Evolutionary conservation across 2,888 invertebrate genomes (phyloP).

Genomic region (Drepanosiphum platanoidis): DNA sequence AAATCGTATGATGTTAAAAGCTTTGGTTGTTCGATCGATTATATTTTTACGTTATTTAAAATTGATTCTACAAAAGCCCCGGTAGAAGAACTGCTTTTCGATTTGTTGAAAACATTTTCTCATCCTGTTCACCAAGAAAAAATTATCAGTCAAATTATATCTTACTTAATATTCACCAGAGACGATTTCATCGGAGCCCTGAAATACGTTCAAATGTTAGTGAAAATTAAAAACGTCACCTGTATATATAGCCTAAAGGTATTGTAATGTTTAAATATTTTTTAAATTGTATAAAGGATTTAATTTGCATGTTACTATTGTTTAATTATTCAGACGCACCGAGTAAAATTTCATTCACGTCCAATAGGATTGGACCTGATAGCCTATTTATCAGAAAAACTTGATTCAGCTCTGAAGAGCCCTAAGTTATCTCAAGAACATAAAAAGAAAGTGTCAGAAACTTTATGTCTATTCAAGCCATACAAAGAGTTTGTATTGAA

Average conservation of each 20-base stretch:
- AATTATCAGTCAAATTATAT: slow-evolving; percentile 36
- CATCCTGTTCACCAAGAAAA: slow-evolving; percentile 43
- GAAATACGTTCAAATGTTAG: slow-evolving; percentile 10
- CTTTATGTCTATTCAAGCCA: neutral
- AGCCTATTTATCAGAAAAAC: neutral
- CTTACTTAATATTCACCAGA: slow-evolving; percentile 25
- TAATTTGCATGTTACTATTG: neutral
- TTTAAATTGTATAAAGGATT: too few species aligned
- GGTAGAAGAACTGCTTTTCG: slow-evolving; percentile 27
- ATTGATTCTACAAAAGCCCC: neutral
- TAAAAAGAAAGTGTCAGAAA: neutral
- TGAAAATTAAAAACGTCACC: slow-evolving; percentile 17
- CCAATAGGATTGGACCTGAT: neutral
- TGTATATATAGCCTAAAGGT: slow-evolving; percentile 14
- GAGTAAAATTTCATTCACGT: neutral
- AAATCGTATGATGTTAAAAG: slow-evolving; percentile 24
- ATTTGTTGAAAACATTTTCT: slow-evolving; percentile 41
- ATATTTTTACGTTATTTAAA: slow-evolving; percentile 25
- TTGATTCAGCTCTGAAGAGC: neutral
- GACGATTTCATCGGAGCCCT: slow-evolving; percentile 24
- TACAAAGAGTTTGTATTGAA: neutral
- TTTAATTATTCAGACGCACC: slow-evolving; percentile 19
- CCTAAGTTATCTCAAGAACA: neutral
- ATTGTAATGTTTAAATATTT: neutral
- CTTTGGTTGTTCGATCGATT: slow-evolving; percentile 41